phyloP scores from a whole-genome alignment of 2,113 vertebrate species.

The Puma concolor region DNA sequence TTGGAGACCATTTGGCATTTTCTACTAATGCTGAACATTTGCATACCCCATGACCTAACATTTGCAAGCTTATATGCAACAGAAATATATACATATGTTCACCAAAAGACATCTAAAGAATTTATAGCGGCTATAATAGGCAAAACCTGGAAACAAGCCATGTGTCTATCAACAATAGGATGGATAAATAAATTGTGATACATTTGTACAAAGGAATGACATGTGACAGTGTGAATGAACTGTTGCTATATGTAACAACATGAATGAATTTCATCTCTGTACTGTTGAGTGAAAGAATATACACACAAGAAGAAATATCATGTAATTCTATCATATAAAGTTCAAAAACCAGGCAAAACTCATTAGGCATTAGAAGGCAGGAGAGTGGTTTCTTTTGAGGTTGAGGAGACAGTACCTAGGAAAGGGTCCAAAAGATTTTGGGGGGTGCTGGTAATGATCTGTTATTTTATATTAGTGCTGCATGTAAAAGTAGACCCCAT shows the following conservation, averaged over 20 bases:
- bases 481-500: neutral
- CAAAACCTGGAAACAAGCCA: neutral
- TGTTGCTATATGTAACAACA: neutral
- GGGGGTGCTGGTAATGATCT: neutral
- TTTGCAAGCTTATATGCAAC: neutral
- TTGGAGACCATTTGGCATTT: neutral
- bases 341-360: neutral
- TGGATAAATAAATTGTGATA: neutral
- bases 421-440: neutral
- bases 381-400: neutral
- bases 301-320: neutral
- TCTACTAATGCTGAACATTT: neutral
- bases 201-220: neutral
- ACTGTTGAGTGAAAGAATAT: neutral
- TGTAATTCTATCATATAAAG: neutral
- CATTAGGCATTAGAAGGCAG: slow-evolving; percentile 6
- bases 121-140: neutral
- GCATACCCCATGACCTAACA: neutral
- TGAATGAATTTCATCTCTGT: neutral
- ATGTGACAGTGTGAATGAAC: neutral
- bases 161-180: neutral
- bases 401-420: neutral
- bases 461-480: neutral
- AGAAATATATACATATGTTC: neutral
- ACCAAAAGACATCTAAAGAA: neutral